These are phyloP conservation scores for Holotrichia oblita DNA, from an alignment of 1,140 invertebrate species.

Conservation along the genomic window DNA sequence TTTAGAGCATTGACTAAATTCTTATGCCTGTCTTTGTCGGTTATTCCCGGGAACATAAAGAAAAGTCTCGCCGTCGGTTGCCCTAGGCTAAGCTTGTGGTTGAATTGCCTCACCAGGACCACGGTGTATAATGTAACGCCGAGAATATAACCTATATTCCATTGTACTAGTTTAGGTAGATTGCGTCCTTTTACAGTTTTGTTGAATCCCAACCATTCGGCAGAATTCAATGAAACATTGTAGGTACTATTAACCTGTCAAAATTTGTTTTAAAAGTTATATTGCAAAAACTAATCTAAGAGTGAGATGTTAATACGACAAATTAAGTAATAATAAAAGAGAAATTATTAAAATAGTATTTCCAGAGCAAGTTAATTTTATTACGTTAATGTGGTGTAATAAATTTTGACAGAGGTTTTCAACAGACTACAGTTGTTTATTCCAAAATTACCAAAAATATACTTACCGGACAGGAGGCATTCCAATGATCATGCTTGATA, in stretches of 20 bases:
- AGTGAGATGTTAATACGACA: too few relatives aligned
- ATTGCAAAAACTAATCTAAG: too few relatives aligned
- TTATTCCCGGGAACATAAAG: slow-evolving; percentile 87
- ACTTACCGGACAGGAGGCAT: slow-evolving; percentile 80
- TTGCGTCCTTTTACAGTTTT: slow-evolving; percentile 71
- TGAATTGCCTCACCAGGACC: slow-evolving; percentile 80
- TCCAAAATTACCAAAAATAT: too few relatives aligned
- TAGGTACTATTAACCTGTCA: slow-evolving; percentile 44
- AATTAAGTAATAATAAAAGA: too few relatives aligned
- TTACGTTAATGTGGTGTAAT: too few relatives aligned
- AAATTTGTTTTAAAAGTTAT: too few relatives aligned
- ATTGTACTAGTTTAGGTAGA: slow-evolving; percentile 77
- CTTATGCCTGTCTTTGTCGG: slow-evolving; percentile 85
- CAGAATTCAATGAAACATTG: slow-evolving; percentile 75
- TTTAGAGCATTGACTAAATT: slow-evolving; percentile 83
- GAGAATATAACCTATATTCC: slow-evolving; percentile 86
- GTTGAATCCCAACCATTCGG: slow-evolving; percentile 88
- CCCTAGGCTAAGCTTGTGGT: slow-evolving; percentile 60
- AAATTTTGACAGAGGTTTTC: too few relatives aligned
- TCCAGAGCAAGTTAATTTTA: too few relatives aligned
- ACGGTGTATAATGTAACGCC: slow-evolving; percentile 87
- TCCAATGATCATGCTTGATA: slow-evolving; percentile 79
- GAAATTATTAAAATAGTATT: too few relatives aligned
- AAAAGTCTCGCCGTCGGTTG: slow-evolving; percentile 71
- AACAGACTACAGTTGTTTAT: too few relatives aligned